Base-by-base conservation (phyloP, 2,888 invertebrate genomes). In the Nomada ruficornis region DNA sequence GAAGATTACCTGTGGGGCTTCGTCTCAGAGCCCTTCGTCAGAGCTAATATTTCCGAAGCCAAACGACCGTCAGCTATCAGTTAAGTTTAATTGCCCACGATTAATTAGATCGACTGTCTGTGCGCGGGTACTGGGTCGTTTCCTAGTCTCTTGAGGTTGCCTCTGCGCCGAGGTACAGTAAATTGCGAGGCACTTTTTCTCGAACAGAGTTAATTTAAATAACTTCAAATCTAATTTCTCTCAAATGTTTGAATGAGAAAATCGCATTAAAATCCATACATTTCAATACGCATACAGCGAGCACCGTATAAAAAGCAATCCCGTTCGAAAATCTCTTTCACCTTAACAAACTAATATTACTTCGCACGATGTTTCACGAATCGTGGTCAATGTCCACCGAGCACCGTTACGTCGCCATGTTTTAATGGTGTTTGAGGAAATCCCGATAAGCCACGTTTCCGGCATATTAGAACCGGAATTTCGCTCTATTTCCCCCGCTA, bases 31-130 rank as follows among this genome's bases (percentile, higher is more conserved):
- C 26, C 42, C 59, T 36, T 47, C 2, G 50, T 55, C 75, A 80
- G 76, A 79, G 81, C 77, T 81, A 83, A 82, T 81, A 78, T 79
- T 83, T 75, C 68, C 65, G 86, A 89, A 89, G 89, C 87, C 87
- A 62, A 64, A 86, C 80, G 80, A 83, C 65, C 73, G 77, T 80
- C 55, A 36, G 71, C 67, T 78, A 83, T 89, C 85, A 81, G 80
- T 87, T 84, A 77, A 76, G 73, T 76, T 77, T 85, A 88, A 89
- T 88, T 87, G 86, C 44, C 63, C 44, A 74, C 70, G 81, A 82
- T 90, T 89, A 83, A 89, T 88, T 84, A 75, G 55, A 67, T 65
- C 60, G 73, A 47, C 9, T 42, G 52, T 10, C 18, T 20, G 36
- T 55, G 44, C 7, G 4, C 4, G n/a, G n/a, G 20, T n/a, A 11